phyloP scores from a whole-genome alignment of 2,113 vertebrate species.

The Ptilonorhynchus violaceus region DNA sequence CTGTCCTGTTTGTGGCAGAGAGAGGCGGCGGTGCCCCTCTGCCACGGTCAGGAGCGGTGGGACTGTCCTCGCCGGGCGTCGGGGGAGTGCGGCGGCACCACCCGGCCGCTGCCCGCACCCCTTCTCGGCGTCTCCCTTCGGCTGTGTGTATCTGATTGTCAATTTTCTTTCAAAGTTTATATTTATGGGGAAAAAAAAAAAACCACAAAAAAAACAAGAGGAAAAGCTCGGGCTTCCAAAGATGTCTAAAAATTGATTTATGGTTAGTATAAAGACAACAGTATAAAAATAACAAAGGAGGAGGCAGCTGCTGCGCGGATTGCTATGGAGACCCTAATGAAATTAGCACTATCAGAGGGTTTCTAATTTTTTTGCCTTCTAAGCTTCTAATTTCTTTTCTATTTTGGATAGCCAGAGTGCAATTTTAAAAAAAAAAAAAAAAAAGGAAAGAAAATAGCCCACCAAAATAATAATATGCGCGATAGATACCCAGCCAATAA shows the following conservation, averaged over 20 bases:
- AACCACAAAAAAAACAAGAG: not conserved
- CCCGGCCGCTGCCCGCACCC: not conserved
- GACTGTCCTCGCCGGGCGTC: not conserved
- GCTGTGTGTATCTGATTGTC: constrained; percentile 73
- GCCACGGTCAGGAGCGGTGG: not conserved
- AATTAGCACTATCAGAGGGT: constrained; percentile 24
- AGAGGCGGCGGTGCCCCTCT: not conserved
- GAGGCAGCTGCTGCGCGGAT: constrained; percentile 43
- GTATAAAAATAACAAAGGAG: constrained; percentile 67
- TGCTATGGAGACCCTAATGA: constrained; percentile 57
- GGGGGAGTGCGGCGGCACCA: not conserved
- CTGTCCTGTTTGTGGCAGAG: not conserved
- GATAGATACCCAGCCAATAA: constrained; percentile 55
- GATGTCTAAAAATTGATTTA: constrained; percentile 58
- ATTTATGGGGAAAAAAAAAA: constrained; percentile 19
- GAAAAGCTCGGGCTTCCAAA: constrained; percentile 57
- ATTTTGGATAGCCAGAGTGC: constrained; percentile 35
- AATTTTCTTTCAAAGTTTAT: constrained; percentile 69
- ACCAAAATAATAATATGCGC: constrained; percentile 11
- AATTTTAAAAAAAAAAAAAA: not conserved
- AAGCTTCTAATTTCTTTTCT: constrained; percentile 32
- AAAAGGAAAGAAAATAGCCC: not conserved
- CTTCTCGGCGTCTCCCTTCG: not conserved
- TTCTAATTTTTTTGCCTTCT: constrained; percentile 39
- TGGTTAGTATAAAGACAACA: constrained; percentile 65